A percentile compares a stretch with the other conserved stretches of the same genome.
These are phyloP conservation scores for Campaea margaritaria DNA, from an alignment of 2,888 invertebrate species.

Conservation along the genomic window DNA sequence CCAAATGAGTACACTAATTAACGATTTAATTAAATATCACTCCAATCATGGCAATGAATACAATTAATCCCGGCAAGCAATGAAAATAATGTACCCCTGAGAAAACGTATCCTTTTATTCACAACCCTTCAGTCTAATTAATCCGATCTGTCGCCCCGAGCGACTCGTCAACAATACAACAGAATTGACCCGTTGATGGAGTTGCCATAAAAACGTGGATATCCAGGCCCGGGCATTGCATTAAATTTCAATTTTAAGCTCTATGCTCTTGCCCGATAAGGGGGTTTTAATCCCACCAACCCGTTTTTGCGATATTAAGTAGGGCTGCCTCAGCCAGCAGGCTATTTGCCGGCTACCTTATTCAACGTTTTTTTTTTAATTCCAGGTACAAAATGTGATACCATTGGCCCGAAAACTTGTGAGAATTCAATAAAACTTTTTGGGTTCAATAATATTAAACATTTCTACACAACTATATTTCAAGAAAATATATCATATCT, in stretches of 20 bases:
- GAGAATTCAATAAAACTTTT: no score
- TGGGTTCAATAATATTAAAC: no score
- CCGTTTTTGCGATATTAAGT: conserved; percentile 55
- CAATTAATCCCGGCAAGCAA: no score
- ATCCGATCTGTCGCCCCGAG: conserved; percentile 24
- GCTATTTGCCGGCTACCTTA: not conserved
- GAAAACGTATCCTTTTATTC: conserved; percentile 5
- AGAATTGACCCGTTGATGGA: conserved; percentile 25
- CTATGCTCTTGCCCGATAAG: conserved; percentile 69
- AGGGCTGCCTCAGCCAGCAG: conserved; percentile 43
- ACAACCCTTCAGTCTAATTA: conserved; percentile 18
- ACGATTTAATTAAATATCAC: no score
- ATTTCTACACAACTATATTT: no score
- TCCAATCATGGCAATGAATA: no score
- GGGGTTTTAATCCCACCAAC: conserved; percentile 68
- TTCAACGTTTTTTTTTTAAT: no score
- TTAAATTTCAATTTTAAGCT: conserved; percentile 76
- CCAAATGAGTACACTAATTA: no score
- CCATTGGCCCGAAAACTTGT: no score
- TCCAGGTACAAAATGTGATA: no score
- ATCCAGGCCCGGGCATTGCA: conserved; percentile 40
- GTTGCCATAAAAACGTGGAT: conserved; percentile 23
- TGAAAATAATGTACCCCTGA: conserved; percentile 1
- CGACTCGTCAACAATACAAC: conserved; percentile 22
- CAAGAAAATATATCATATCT: no score